These are phyloP conservation scores for Enchytraeus crypticus DNA, from an alignment of 2,888 invertebrate species.

Conservation along the genomic window DNA sequence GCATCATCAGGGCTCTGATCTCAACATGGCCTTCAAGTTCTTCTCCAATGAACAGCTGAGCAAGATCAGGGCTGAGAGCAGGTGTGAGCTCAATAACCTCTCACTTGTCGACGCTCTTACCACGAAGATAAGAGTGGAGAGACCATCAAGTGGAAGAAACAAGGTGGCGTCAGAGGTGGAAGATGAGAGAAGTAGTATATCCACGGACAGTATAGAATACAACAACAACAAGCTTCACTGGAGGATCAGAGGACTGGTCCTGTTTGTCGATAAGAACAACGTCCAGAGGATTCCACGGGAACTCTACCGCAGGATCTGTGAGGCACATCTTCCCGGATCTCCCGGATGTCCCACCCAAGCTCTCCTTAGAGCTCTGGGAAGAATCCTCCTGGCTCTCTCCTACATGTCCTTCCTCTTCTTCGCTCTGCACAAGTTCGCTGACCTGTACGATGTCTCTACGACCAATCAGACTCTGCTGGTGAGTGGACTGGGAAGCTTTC, in stretches of 20 bases:
- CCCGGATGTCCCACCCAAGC: slow-evolving; percentile 44
- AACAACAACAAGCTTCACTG: slow-evolving; percentile 22
- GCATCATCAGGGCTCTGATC: slow-evolving; percentile 36
- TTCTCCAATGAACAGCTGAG: slow-evolving; percentile 20
- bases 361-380: slow-evolving; percentile 37
- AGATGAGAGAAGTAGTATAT: neutral
- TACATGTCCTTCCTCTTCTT: slow-evolving; percentile 43
- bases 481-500: slow-evolving; percentile 41
- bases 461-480: slow-evolving; percentile 43
- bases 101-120: no score
- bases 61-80: neutral
- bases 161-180: no score
- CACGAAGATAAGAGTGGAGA: no score
- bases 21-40: slow-evolving; percentile 40
- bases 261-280: slow-evolving; percentile 31
- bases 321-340: slow-evolving; percentile 40
- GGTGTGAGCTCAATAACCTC: no score
- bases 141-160: no score
- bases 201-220: slow-evolving; percentile 24
- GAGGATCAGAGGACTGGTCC: slow-evolving; percentile 19
- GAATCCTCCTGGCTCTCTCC: slow-evolving; percentile 40
- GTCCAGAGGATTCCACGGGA: slow-evolving; percentile 41
- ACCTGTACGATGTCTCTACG: slow-evolving; percentile 36
- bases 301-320: slow-evolving; percentile 39
- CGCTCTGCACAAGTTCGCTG: slow-evolving; percentile 43